Base-by-base conservation (phyloP, 2,888 invertebrate genomes). In the Limulus polyphemus region DNA sequence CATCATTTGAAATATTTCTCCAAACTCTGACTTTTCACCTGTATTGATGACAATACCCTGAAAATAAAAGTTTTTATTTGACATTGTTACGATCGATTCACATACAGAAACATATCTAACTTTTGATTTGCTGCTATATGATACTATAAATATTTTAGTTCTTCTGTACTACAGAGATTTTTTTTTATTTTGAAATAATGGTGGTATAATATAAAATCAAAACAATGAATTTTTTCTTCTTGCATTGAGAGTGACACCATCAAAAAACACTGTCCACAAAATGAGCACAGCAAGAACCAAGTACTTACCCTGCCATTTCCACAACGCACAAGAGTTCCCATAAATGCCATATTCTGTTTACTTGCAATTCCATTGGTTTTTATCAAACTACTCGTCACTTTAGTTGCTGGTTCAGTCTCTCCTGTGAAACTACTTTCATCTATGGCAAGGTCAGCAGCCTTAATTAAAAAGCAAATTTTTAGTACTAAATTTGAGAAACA, bases 371-470 rank as follows among this genome's bases (percentile, higher is more conserved):
- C 73, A 58, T 84, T 83, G 69, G 84, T 81, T 68, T 84, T 84
- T 57, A 83, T 74, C 59, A 86, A 78, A 9, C 85, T 81, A 55
- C 82, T 81, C 0, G 85, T 84, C 63, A 81, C 84, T 77, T 93
- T 93, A 51, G 80, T 80, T 0, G 90, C 86, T 14, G 99, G 97
- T 74, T 97, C 93, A 0, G 95, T 95, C 79, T 99, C 99, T 7
- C 99, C 99, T 0, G 99, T 99, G 76, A 99, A 97, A 69, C 94
- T 94, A 59, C 95, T 95, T 79, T 99, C 99, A 77, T 99, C 99
- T 57, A 99, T 87, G 5, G 90, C 87, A 68, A 99, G 80, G 78
- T 97, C 97, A 13, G 87, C 84, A 0, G 92, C 84, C 80, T 82
- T 71, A 11, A 72, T 52, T 60, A 58, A 57, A 58, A 17, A 59